Evolutionary conservation across 2,113 vertebrate genomes (phyloP), one percentile per base, ranked within the genome.

Genomic region (Malurus cyaneus): DNA sequence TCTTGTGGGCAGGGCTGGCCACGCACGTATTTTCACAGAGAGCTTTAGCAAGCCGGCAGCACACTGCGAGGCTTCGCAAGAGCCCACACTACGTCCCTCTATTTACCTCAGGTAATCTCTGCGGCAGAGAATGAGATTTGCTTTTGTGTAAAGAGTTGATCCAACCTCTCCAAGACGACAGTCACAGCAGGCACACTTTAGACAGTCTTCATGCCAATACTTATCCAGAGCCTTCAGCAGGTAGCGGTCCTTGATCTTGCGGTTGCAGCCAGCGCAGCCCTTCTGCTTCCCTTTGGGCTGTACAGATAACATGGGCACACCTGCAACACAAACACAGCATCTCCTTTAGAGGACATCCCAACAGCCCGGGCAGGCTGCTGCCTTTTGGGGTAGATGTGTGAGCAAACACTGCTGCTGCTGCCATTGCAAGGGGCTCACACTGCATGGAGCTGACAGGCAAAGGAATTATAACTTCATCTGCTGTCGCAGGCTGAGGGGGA

Each of bases 211-310:
- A 90, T 99, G 99, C 99, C 99, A 99, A 97, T 99, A 99, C 97
- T 99, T 99, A 98, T 99, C 99, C 98, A 99, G 98, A 18, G 99
- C 99, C 98, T 99, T 99, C 98, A 99, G 99, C 98, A 99, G 99
- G 98, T 99, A 99, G 93, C 99, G 99, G 98, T 99, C 99, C 98
- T 99, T 99, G 98, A 99, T 99, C 98, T 99, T 99, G 32, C 99
- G 98, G 98, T 99, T 99, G 97, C 99, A 99, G 98, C 99, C 99
- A 12, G 99, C 99, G 14, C 99, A 99, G 97, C 99, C 99, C 98
- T 99, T 99, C 98, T 99, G 99, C 98, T 99, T 99, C 96, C 99
- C 99, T 97, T 99, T 99, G 97, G 99, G 99, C 95, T 99, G 99
- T 73, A 99, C 99, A 56, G 99, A 99, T 96, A 99, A 98, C 99